Evolutionary conservation across 2,888 invertebrate species (phyloP).

Genomic region (Trypoxylon attenuatum): DNA sequence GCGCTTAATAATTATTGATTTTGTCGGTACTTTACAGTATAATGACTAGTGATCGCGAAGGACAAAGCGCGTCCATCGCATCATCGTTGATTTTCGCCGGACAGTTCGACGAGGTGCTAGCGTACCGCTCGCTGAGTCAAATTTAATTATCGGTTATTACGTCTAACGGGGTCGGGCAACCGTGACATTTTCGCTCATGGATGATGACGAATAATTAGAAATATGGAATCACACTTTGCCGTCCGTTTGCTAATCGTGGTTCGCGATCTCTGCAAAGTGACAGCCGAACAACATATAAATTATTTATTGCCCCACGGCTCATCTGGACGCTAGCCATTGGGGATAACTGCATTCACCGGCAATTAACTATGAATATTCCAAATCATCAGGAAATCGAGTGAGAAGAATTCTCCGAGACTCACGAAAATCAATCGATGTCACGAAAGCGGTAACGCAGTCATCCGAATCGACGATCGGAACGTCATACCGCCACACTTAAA

Average conservation of each 20-base stretch:
- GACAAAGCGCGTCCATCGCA: slow-evolving; percentile 27
- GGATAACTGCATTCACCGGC: no score
- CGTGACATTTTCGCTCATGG: slow-evolving; percentile 34
- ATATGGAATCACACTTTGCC: slow-evolving; percentile 24
- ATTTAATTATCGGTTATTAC: slow-evolving; percentile 44
- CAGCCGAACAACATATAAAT: neutral
- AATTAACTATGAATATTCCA: no score
- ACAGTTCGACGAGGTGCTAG: slow-evolving; percentile 30
- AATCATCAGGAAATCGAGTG: no score
- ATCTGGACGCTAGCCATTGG: neutral
- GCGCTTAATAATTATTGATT: slow-evolving; percentile 39
- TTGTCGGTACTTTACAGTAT: slow-evolving; percentile 7
- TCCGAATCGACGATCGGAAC: no score
- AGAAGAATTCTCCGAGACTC: no score
- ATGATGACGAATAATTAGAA: slow-evolving; percentile 35
- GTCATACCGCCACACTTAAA: no score
- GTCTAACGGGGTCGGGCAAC: slow-evolving; percentile 42
- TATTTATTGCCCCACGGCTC: neutral
- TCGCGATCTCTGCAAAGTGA: neutral
- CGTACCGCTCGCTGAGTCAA: slow-evolving; percentile 36
- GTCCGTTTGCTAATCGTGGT: neutral
- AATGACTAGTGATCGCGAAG: slow-evolving; percentile 34
- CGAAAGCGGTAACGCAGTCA: no score
- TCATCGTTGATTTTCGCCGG: slow-evolving; percentile 40
- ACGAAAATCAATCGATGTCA: no score